Base-by-base conservation (phyloP, 2,888 invertebrate species). In the Onchidella celtica region DNA sequence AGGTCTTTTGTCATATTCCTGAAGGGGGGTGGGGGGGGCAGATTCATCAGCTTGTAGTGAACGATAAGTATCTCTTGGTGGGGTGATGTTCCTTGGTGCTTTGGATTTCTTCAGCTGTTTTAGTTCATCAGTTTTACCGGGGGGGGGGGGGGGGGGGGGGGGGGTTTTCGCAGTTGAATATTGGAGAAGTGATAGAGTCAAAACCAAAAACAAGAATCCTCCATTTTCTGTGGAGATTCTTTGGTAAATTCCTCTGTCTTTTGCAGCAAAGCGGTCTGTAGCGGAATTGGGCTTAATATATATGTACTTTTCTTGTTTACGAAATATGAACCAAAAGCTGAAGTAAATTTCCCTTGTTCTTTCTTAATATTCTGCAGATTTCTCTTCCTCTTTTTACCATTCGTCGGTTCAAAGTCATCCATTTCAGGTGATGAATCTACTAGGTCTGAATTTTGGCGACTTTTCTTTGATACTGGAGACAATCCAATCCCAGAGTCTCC, bases 161-260 rank as follows among this genome's bases (percentile, higher is more conserved):
- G 38, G 61, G 36, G 36, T 73, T 73, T 61, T 59, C 73, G n/a
- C n/a, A n/a, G n/a, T n/a, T n/a, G n/a, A n/a, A n/a, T n/a, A n/a
- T n/a, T 61, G 73, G 34, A 36, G 73, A 47, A n/a, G 14, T 29
- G 9, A 36, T 21, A 34, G 68, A 72, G n/a, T 70, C 63, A 63
- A 79, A 79, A 3, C 79, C 79, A 72, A 79, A n/a, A 79, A 32
- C 72, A 79, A 9, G 79, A 79, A 63, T 63, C 68, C 6, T 72
- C 36, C 34, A 14, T 11, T 21, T 21, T 69, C 59, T 79, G 40
- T 3, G 70, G 36, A 11, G 1, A 11, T 47, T 55, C 47, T 66
- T 29, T 65, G 9, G 29, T 2, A 63, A 17, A 29, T 32, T 40
- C 6, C 3, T 32, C 75, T n/a, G 9, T 32, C 47, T 27, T 47